Base-by-base conservation (phyloP, 2,888 invertebrate species). In the Parapristionchus giblindavisi region DNA sequence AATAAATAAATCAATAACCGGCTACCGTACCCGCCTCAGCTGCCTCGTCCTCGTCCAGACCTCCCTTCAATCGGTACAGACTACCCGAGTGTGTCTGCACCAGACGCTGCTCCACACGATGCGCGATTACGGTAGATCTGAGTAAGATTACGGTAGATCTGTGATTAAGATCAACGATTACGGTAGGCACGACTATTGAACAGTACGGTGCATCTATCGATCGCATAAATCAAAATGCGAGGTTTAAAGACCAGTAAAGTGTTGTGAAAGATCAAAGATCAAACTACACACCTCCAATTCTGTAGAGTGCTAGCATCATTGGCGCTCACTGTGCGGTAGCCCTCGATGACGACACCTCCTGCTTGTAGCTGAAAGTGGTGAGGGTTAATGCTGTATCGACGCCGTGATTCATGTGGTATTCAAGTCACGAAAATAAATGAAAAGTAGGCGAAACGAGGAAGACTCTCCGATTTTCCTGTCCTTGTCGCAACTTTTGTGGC, bases 281-380 rank as follows among this genome's bases (percentile, higher is more conserved):
- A n/a, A n/a, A n/a, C n/a, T n/a, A n/a, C n/a, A n/a, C 24, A 68
- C 68, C 71, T 43, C 71, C 71, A 71, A 58, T 71, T 56, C 27
- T 58, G 71, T n/a, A 71, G 58, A 21, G 71, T 58, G 21, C 38
- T 56, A 0, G 40, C 27, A 48, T 71, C 71, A 2, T 58, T 27
- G 11, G 36, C 58, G 36, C 56, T 71, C 40, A 71, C 71, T 48
- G 71, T 0, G n/a, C 21, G 38, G 71, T 71, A 71, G 56, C 71
- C 71, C 58, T 71, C 71, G 17, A 71, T 29, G 8, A 71, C 40
- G 38, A 71, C 43, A 14, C 71, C 58, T 6, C 71, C 71, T 2
- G 40, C 29, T 29, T 17, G 27, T 1, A 71, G 27, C 71, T 71
- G 32, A 48, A 68, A n/a, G n/a, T n/a, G n/a, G n/a, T n/a, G n/a